Percentiles rank a stretch among this genome's conserved stretches.
phyloP scores from a whole-genome alignment of 2,888 invertebrate species.

The Polydrusus pterygomalis region DNA sequence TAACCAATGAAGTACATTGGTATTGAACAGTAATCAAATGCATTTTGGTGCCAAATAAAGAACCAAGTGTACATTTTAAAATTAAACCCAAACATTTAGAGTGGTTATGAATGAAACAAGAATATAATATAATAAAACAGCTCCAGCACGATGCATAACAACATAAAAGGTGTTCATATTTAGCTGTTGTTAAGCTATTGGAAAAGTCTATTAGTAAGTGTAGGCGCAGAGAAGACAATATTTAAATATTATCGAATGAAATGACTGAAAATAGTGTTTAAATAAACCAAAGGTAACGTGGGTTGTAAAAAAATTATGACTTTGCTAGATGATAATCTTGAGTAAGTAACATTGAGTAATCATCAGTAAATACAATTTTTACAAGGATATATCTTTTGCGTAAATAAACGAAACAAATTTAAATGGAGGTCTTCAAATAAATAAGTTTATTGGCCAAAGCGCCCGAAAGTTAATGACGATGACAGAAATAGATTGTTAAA shows the following conservation, averaged over 20 bases:
- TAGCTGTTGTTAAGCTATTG: constrained; percentile 33
- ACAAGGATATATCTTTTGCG: constrained; percentile 26
- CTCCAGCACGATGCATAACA: constrained; percentile 21
- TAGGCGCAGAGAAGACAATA: constrained; percentile 40
- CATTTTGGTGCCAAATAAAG: background rate
- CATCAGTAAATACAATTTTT: constrained; percentile 30
- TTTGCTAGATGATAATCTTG: constrained; percentile 27
- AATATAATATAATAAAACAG: constrained; percentile 6
- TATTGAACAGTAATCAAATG: too few species aligned
- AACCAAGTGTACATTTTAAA: background rate
- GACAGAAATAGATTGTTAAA: constrained; percentile 44
- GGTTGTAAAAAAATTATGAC: constrained; percentile 33
- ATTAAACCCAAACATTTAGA: background rate
- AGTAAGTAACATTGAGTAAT: constrained; percentile 39
- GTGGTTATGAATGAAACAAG: constrained; percentile 19
- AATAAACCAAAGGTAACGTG: constrained; percentile 36
- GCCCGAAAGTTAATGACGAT: constrained; percentile 31
- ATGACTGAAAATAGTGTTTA: constrained; percentile 42
- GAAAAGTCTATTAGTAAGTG: constrained; percentile 22
- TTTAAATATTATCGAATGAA: constrained; percentile 38
- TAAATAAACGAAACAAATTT: constrained; percentile 27
- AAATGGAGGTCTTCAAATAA: constrained; percentile 33
- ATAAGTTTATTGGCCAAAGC: constrained; percentile 29
- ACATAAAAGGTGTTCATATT: constrained; percentile 40
- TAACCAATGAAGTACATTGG: too few species aligned